A percentile compares a stretch with the other conserved stretches of the same genome.
These are phyloP conservation scores for Amphipyra berbera DNA, from an alignment of 2,888 invertebrate genomes.

Conservation along the genomic window DNA sequence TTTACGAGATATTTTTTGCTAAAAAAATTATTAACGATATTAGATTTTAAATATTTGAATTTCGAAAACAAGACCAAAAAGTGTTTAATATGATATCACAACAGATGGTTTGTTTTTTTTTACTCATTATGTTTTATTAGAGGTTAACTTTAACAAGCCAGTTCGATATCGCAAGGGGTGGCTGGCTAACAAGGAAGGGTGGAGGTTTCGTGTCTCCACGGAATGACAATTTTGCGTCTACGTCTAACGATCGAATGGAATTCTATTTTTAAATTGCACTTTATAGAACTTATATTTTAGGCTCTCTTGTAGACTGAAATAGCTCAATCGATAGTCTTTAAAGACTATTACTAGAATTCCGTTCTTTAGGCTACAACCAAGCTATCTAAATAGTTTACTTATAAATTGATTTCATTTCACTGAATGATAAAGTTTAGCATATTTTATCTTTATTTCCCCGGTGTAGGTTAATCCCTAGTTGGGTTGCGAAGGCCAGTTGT, in stretches of 20 bases:
- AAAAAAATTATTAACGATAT: too few relatives aligned
- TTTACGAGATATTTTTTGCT: too few relatives aligned
- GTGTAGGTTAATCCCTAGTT: too few relatives aligned
- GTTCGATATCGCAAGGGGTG: conserved; percentile 24
- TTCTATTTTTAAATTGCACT: conserved; percentile 52
- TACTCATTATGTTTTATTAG: too few relatives aligned
- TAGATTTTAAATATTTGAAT: too few relatives aligned
- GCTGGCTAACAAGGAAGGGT: conserved; percentile 28
- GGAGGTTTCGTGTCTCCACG: conserved; percentile 38
- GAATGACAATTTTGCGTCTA: conserved; percentile 54
- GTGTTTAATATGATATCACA: too few relatives aligned
- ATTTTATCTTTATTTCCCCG: too few relatives aligned
- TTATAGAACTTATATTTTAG: conserved; percentile 2
- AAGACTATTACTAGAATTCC: background rate
- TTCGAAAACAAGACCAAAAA: too few relatives aligned
- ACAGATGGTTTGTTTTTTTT: too few relatives aligned
- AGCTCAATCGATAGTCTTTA: background rate
- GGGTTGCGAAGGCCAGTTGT: too few relatives aligned
- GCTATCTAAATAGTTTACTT: background rate
- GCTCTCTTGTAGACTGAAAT: background rate
- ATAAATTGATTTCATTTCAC: too few relatives aligned
- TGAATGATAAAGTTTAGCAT: too few relatives aligned
- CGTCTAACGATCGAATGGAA: conserved; percentile 47
- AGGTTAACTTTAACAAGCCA: background rate
- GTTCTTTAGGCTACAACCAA: background rate